Evolutionary conservation across 2,888 invertebrate species (phyloP).

Genomic region (Nemoura dubitans): DNA sequence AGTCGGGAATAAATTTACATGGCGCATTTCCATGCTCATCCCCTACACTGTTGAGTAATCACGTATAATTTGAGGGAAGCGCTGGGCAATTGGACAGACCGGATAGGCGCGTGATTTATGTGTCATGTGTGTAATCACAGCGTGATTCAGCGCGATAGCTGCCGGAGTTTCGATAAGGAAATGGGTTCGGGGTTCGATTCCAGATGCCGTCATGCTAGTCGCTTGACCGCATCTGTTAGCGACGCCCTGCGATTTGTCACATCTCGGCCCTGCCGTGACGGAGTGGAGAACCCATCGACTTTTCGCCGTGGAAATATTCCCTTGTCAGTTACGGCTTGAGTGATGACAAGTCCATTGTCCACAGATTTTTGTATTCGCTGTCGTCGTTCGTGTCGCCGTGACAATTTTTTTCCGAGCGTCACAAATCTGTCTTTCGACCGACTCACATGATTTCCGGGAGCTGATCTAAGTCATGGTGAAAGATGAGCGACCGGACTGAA

Average conservation of each 20-base stretch:
- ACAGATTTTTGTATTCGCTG: constrained; percentile 3
- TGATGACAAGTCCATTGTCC: constrained; percentile 44
- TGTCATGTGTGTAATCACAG: neutral
- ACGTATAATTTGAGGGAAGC: neutral
- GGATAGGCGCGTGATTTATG: neutral
- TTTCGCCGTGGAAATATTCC: constrained; percentile 37
- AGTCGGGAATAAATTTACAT: neutral
- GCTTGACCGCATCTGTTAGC: neutral
- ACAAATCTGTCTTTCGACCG: neutral
- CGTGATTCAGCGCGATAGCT: neutral
- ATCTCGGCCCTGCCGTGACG: no score
- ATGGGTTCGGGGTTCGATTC: neutral
- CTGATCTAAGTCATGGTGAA: neutral
- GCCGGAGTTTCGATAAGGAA: neutral
- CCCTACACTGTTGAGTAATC: neutral
- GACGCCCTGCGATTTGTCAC: constrained; percentile 18
- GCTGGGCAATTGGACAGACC: neutral
- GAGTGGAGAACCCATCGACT: neutral
- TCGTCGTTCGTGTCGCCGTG: neutral
- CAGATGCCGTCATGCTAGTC: neutral
- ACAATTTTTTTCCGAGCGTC: neutral
- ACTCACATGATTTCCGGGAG: constrained; percentile 17
- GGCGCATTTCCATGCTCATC: neutral
- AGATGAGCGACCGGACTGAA: constrained; percentile 12
- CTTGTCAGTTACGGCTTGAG: constrained; percentile 42